Base-by-base conservation (phyloP, 2,113 vertebrate species). In the Archilochus colubris region DNA sequence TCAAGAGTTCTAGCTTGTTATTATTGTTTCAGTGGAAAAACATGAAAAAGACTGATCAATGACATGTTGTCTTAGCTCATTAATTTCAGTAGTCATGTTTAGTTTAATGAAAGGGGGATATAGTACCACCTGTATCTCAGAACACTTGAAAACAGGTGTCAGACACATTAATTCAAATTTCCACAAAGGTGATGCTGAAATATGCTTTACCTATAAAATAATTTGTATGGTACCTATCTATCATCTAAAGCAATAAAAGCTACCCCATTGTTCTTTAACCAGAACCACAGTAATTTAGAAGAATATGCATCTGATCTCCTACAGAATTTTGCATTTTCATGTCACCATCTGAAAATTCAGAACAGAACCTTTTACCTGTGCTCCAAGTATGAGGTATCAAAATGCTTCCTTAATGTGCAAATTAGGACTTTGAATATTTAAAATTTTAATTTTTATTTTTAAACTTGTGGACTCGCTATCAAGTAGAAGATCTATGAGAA, bases 131-230 rank as follows among this genome's bases (percentile, higher is more conserved):
- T 33, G 0, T 23, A 23, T 4, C 36, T 72, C 58, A 46, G 50
- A 83, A 31, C 14, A 68, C 24, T 3, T 62, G 20, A 69, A 61
- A 78, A 81, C 1, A 5, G 5, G 6, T n/a, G 23, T 48, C 57
- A 46, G 21, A 23, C 17, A 11, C 3, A 62, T 0, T 1, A 68
- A 61, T 14, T n/a, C n/a, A 33, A 11, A 18, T 7, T 21, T 82
- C n/a, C 1, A 1, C 27, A 77, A 66, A 66, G 7, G 9, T 30
- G 6, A 67, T 6, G 8, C 0, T 54, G 24, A 27, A 46, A 12
- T 59, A 53, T 58, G 25, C 67, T 55, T 70, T 22, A 79, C 14
- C 44, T 43, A 14, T 27, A 20, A 62, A 93, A 44, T 38, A 63
- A 82, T 22, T 64, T 38, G 3, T 9, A 23, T 3, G 6, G 19